Evolutionary conservation across 1,140 invertebrate species (phyloP).

Genomic region (Frieseomelitta varia): DNA sequence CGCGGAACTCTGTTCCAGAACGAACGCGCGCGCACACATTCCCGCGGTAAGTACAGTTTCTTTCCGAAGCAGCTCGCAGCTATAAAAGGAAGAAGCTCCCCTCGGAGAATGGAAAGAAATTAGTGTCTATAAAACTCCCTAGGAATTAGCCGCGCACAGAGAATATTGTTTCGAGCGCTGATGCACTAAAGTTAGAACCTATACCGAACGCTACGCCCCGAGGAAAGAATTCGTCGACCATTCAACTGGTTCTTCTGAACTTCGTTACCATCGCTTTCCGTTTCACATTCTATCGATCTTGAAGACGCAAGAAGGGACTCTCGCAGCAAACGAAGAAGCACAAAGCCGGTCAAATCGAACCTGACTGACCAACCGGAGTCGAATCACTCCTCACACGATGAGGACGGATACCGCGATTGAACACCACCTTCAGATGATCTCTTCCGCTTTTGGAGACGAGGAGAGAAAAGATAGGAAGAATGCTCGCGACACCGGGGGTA

Average conservation of each 20-base stretch:
- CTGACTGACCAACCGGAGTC: not conserved
- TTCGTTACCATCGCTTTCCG: conserved; percentile 48
- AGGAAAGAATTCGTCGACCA: conserved; percentile 45
- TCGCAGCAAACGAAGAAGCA: conserved; percentile 17
- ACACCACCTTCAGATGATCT: not conserved
- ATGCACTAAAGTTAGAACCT: not conserved
- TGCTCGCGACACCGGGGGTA: not conserved
- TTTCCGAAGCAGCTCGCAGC: not conserved
- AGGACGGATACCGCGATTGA: not conserved
- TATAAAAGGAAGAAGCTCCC: not conserved
- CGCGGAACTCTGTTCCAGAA: not conserved
- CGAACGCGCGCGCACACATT: not conserved
- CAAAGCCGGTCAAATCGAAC: not conserved
- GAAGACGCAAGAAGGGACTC: conserved; percentile 23
- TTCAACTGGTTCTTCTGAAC: conserved; percentile 67
- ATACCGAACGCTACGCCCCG: not conserved
- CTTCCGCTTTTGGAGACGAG: not conserved
- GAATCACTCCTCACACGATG: not conserved
- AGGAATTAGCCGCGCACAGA: not conserved
- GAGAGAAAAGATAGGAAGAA: not conserved
- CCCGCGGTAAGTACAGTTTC: not conserved
- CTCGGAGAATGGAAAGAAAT: not conserved
- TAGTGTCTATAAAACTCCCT: not conserved
- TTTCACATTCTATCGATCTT: conserved; percentile 57
- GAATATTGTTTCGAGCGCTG: not conserved